Base-by-base conservation (phyloP, 1,140 invertebrate species). In the Thrips palmi region DNA sequence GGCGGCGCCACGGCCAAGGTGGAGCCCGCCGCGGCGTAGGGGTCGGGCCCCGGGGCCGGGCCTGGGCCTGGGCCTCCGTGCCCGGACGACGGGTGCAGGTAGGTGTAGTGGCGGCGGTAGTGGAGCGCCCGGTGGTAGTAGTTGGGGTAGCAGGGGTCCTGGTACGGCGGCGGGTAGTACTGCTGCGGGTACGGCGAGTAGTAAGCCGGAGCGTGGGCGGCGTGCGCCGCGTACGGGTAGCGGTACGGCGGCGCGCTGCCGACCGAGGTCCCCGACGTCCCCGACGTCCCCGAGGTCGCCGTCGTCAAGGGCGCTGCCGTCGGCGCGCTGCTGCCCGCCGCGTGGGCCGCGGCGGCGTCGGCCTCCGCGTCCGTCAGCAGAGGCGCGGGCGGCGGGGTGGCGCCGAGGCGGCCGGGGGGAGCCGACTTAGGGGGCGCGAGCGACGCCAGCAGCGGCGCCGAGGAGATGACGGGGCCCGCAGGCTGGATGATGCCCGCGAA, bases 41-140 rank as follows among this genome's bases (percentile, higher is more conserved):
- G 24, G 44, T 15, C 41, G 46, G 37, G 37, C 36, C 40, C 39
- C 49, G 39, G 32, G 44, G 48, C 32, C 42, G 49, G n/a, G 41
- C n/a, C 18, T 31, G 18, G 39, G 40, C 14, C 32, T 42, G 14
- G 39, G 33, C 43, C 52, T 39, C 59, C 60, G 47, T 52, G 48
- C 41, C 30, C 49, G 45, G 39, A 45, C 45, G 25, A 53, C 54
- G 39, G 54, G 54, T 35, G 60, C 54, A 15, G 57, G 49, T 21
- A 58, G 52, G 49, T 63, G 58, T 45, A 71, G 40, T 69, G 67
- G 36, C 67, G 64, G 42, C 67, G 64, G 51, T 73, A 71, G 56
- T 65, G 68, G 49, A 69, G 58, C 40, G 64, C 60, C 42, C 58
- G 58, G 45, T 68, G 68, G 49, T 69, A 44, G 22, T n/a, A n/a